A percentile compares a stretch with the other conserved stretches of the same genome.
Conservation (phyloP, 2,797 vertebrate species). For the Microtus obscurus region DNA sequence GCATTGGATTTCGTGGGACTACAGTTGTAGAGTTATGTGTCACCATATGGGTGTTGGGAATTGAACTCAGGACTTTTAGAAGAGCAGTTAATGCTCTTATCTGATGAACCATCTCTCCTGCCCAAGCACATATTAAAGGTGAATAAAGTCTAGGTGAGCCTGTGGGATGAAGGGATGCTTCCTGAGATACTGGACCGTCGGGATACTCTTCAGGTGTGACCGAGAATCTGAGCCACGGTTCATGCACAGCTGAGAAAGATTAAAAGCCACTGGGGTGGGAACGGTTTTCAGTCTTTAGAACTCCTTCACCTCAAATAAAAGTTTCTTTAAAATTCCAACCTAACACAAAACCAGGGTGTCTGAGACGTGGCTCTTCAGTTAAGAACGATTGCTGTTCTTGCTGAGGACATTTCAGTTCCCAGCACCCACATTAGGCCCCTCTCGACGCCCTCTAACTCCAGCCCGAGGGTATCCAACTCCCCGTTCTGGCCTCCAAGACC, state of each 20-base stretch:
- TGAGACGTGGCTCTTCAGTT: not conserved
- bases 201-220: not conserved
- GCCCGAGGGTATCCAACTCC: not conserved
- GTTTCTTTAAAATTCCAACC: not conserved
- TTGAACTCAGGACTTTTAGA: not conserved
- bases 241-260: not conserved
- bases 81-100: not conserved
- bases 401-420: not conserved
- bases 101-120: not conserved
- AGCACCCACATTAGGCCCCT: not conserved
- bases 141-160: not conserved
- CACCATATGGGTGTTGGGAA: not conserved
- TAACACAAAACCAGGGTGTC: not conserved
- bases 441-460: not conserved
- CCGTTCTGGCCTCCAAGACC: not conserved
- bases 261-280: accelerated
- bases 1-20: not conserved
- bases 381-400: not conserved
- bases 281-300: not conserved
- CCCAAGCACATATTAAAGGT: not conserved
- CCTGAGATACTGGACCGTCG: not conserved
- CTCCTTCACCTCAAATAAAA: not conserved
- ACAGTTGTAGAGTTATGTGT: not conserved
- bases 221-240: not conserved
- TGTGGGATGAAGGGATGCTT: not conserved